phyloP scores from a whole-genome alignment of 2,797 vertebrate genomes.

The Coilia nasus region DNA sequence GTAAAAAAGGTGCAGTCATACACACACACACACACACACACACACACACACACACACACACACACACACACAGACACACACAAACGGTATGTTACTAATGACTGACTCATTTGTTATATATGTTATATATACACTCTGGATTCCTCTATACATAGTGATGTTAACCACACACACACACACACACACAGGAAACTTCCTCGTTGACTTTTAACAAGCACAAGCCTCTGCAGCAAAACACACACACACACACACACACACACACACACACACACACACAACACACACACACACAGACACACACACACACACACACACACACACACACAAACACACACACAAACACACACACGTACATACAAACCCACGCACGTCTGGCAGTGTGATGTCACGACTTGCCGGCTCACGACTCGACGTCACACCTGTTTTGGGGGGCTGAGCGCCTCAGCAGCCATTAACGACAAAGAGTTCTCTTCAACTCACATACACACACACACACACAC shows the following conservation, averaged over 20 bases:
- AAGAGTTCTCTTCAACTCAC: not conserved
- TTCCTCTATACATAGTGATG: not conserved
- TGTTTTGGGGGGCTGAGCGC: not conserved
- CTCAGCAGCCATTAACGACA: not conserved
- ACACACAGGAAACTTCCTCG: conserved; percentile 4
- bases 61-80: not conserved
- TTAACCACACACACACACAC: not conserved
- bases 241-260: not conserved
- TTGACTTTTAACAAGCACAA: not conserved
- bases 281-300: not conserved
- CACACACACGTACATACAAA: no score
- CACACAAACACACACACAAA: no score
- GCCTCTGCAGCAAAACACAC: not conserved
- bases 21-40: no score
- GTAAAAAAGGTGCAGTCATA: not conserved
- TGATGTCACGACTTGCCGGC: not conserved
- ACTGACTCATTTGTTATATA: not conserved
- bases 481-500: not conserved
- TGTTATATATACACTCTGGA: no score
- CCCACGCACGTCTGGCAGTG: not conserved
- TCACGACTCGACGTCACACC: not conserved
- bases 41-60: not conserved
- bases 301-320: not conserved
- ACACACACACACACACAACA: not conserved
- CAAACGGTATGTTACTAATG: not conserved